Conservation (phyloP, 2,888 invertebrate species). For the Philhelius pedissequus region DNA sequence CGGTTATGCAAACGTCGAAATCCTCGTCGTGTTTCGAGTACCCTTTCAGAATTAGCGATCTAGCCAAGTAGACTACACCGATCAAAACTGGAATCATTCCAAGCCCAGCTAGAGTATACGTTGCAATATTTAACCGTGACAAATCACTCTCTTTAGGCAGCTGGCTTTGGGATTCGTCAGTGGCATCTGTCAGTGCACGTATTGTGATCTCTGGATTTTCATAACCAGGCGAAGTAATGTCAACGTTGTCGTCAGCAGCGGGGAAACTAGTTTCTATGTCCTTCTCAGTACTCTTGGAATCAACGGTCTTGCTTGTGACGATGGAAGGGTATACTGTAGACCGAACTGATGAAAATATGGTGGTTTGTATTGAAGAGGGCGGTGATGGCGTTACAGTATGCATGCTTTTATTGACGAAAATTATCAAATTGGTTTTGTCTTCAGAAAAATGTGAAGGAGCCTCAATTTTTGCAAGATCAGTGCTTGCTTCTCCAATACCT, state of each 20-base stretch:
- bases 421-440: conserved; percentile 76
- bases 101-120: conserved; percentile 82
- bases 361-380: conserved; percentile 79
- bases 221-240: not conserved
- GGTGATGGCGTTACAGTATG: conserved; percentile 71
- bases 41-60: conserved; percentile 80
- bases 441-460: conserved; percentile 68
- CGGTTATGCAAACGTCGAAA: conserved; percentile 83
- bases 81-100: conserved; percentile 82
- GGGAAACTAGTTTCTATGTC: not conserved
- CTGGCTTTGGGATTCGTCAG: conserved; percentile 69
- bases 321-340: conserved; percentile 75
- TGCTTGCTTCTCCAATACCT: conserved; percentile 18
- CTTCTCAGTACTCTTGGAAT: not conserved
- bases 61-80: conserved; percentile 81
- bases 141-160: conserved; percentile 79
- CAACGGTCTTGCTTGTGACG: conserved; percentile 34
- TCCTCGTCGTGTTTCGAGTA: conserved; percentile 79
- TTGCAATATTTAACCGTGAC: conserved; percentile 82
- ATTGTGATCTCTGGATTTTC: not conserved
- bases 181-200: not conserved
- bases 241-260: not conserved
- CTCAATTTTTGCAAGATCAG: conserved; percentile 23
- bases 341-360: conserved; percentile 79
- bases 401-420: conserved; percentile 78